These are phyloP conservation scores for Mycetomoellerius zeteki DNA, from an alignment of 1,140 invertebrate species.

Conservation along the genomic window DNA sequence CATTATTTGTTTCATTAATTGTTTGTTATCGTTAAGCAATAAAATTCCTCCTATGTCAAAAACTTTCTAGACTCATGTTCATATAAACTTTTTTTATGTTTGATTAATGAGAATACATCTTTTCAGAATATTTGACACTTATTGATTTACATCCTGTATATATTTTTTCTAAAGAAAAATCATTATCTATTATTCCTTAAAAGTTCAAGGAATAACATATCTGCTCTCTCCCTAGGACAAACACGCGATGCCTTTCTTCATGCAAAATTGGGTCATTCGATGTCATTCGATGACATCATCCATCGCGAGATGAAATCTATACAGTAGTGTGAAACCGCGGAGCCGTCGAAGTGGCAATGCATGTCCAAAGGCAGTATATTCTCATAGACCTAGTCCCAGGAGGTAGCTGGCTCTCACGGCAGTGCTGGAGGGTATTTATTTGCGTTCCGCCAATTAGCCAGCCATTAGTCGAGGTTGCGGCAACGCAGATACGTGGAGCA, in stretches of 20 bases:
- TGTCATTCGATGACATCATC: constrained; percentile 4
- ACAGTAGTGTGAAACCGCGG: constrained; percentile 12
- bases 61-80: too few relatives aligned
- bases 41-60: too few relatives aligned
- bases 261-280: constrained; percentile 5
- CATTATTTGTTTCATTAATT: too few relatives aligned
- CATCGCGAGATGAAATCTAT: constrained; percentile 3
- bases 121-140: too few relatives aligned
- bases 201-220: not conserved
- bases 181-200: not conserved
- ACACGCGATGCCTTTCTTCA: not conserved
- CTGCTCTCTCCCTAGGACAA: not conserved
- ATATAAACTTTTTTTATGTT: too few relatives aligned
- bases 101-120: too few relatives aligned
- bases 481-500: constrained; percentile 56
- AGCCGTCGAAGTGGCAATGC: constrained; percentile 83
- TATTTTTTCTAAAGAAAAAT: not conserved
- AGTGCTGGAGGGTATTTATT: constrained; percentile 85
- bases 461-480: constrained; percentile 83
- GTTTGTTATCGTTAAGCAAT: too few relatives aligned
- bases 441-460: constrained; percentile 86
- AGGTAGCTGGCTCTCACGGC: constrained; percentile 72
- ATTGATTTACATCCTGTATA: not conserved
- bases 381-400: constrained; percentile 82
- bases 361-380: constrained; percentile 85